Conservation (phyloP, 2,113 vertebrate genomes). For the Scomber colias region DNA sequence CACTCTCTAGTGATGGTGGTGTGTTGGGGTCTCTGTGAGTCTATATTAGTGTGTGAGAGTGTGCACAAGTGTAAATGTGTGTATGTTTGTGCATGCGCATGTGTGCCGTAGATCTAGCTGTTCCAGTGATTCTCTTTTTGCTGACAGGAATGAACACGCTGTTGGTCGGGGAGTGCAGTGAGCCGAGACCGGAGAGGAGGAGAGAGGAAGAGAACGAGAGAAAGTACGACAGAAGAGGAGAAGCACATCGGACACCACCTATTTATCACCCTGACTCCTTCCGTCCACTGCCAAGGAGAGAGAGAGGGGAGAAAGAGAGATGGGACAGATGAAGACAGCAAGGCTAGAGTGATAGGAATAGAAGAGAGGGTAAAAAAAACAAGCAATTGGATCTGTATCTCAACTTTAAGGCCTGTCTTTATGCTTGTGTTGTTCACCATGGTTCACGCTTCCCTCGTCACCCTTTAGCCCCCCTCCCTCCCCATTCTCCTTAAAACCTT, state of each 20-base stretch:
- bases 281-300: conserved; percentile 70
- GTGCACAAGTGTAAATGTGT: conserved; percentile 11
- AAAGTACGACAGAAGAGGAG: conserved; percentile 72
- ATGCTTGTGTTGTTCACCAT: conserved; percentile 51
- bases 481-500: conserved; percentile 40
- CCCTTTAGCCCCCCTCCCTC: conserved; percentile 40
- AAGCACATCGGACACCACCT: conserved; percentile 79
- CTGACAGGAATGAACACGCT: conserved; percentile 78
- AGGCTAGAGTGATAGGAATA: conserved; percentile 36
- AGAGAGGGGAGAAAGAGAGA: conserved; percentile 33
- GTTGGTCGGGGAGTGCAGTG: conserved; percentile 67
- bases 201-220: conserved; percentile 61
- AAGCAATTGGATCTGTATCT: conserved; percentile 42
- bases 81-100: conserved; percentile 7
- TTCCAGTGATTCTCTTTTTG: conserved; percentile 74
- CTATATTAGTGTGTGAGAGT: neutral
- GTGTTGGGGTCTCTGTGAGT: conserved; percentile 3
- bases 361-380: conserved; percentile 12
- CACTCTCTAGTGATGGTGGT: conserved; percentile 18
- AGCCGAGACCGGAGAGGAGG: conserved; percentile 65
- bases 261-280: conserved; percentile 79
- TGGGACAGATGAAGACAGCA: conserved; percentile 63
- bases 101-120: conserved; percentile 52
- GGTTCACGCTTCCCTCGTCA: conserved; percentile 48
- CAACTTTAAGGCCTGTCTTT: conserved; percentile 63